Conservation (phyloP, 2,113 vertebrate species). For the Tragelaphus imberbis region DNA sequence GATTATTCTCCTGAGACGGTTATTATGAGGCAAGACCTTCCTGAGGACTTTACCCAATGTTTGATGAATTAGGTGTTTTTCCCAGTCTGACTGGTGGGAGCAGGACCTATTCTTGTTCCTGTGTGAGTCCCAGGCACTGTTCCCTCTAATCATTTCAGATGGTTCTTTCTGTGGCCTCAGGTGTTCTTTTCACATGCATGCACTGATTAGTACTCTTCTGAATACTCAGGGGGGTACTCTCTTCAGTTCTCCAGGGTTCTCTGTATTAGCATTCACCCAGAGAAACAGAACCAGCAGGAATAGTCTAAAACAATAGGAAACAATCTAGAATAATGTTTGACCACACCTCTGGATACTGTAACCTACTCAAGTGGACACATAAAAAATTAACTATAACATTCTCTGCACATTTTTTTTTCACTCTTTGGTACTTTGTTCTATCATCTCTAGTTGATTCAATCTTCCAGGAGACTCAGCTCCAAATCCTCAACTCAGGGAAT, state of each 20-base stretch:
- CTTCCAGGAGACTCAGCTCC: neutral
- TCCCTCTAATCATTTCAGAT: neutral
- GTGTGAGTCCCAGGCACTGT: neutral
- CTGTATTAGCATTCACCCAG: neutral
- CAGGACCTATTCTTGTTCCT: neutral
- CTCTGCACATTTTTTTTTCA: neutral
- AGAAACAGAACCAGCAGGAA: neutral
- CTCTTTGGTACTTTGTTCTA: neutral
- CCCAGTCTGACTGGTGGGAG: neutral
- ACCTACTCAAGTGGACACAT: neutral
- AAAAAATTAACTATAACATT: neutral
- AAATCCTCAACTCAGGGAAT: neutral
- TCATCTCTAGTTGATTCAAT: neutral
- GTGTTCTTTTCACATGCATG: neutral
- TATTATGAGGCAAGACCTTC: neutral
- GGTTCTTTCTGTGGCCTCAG: neutral
- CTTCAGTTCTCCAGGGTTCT: neutral
- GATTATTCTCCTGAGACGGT: neutral
- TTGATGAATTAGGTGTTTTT: neutral
- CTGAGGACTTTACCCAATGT: neutral
- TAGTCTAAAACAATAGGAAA: neutral
- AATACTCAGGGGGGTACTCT: neutral
- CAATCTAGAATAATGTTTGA: neutral
- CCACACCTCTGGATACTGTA: neutral
- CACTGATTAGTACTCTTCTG: neutral